Base-by-base conservation (phyloP, 2,888 invertebrate genomes). In the Oscheius sp. region DNA sequence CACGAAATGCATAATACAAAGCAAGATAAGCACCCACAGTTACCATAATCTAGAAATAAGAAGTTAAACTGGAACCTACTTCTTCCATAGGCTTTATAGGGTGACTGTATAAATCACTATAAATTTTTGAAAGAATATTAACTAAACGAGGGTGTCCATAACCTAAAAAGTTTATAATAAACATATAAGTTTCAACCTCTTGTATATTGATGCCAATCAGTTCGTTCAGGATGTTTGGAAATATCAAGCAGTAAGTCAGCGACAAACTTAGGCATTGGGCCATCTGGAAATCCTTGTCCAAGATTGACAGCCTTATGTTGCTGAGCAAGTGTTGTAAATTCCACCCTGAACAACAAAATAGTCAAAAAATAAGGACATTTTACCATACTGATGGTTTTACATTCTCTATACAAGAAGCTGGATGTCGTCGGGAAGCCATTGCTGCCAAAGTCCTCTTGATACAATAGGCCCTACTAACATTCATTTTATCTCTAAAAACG, bases 1-100 rank as follows among this genome's bases (percentile, higher is more conserved):
- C 93, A 86, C 92, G 90, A 72, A 96, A 91, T 9, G 93, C 88
- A 54, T 92, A 91, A 88, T 92, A 97, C 0, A 99, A 88, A 0
- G 95, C 93, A 86, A 95, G 94, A 86, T 97, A 98, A 1, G 97
- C 98, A 5, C 98, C 98, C 41, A 90, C 89, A 0, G 95, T 94
- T 1, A 97, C 91, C 33, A 97, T 86, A 14, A 78, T 62, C 74
- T 73, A 30, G n/a, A 54, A 41, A 26, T 20, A 70, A 95, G 95
- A 32, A 96, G 96, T 9, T 26, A 24, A 36, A 12, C 56, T 1
- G 44, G 9, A n/a, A n/a, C 47, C 57, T 28, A 28, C 41, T n/a
- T 30, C 41, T 50, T 64, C 57, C 20, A 47, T 36, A 1, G 38
- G 38, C 26, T 56, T 50, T 2, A 66, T 41, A 65, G 91, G 87